Percentiles rank a stretch among this genome's conserved stretches.
phyloP scores from a whole-genome alignment of 2,888 invertebrate species.

The Rhogogaster chlorosoma region DNA sequence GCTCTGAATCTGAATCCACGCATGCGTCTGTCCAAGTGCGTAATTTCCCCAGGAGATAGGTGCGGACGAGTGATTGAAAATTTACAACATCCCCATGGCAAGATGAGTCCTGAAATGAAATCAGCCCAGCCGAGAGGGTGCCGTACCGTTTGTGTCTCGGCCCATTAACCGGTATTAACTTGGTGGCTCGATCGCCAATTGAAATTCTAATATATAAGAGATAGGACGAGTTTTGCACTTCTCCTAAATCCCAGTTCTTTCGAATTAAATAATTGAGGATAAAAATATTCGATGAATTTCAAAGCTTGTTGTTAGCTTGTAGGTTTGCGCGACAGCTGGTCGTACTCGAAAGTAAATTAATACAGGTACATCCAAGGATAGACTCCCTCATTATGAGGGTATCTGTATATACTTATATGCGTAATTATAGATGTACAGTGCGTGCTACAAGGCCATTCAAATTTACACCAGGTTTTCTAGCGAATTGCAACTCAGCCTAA shows the following conservation, averaged over 20 bases:
- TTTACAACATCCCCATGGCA: slow-evolving; percentile 71
- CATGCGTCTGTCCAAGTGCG: background rate
- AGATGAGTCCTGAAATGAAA: slow-evolving; percentile 73
- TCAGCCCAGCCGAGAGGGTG: slow-evolving; percentile 62
- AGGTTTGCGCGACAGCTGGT: too few relatives aligned
- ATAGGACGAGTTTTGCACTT: background rate
- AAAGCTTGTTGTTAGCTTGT: too few relatives aligned
- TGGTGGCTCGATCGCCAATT: background rate
- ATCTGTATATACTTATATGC: background rate
- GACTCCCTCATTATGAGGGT: background rate
- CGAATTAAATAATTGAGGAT: too few relatives aligned
- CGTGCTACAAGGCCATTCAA: slow-evolving; percentile 37
- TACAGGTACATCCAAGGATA: background rate
- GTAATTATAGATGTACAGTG: background rate
- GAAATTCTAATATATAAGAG: too few relatives aligned
- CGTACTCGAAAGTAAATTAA: background rate
- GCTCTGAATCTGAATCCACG: background rate
- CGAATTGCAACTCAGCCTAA: slow-evolving; percentile 22
- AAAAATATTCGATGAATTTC: too few relatives aligned
- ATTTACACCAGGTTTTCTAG: slow-evolving; percentile 21
- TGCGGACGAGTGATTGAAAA: slow-evolving; percentile 71
- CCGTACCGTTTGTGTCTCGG: slow-evolving; percentile 67
- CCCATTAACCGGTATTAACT: slow-evolving; percentile 64
- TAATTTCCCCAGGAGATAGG: background rate
- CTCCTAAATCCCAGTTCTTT: background rate